phyloP scores from a whole-genome alignment of 2,797 vertebrate genomes.

The Notoglanidium macrostoma region DNA sequence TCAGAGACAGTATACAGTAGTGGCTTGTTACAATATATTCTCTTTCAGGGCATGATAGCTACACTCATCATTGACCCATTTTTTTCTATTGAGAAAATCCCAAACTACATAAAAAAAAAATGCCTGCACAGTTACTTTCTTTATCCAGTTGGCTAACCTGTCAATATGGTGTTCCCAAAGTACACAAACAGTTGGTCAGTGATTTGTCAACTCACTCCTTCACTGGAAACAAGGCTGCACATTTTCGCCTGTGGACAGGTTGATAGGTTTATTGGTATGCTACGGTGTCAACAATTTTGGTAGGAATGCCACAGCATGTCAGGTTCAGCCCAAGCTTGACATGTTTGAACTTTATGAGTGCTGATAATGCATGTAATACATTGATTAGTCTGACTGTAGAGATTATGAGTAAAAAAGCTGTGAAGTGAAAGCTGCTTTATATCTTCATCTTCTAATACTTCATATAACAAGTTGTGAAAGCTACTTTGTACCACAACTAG shows the following conservation, averaged over 20 bases:
- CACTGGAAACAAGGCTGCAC: not conserved
- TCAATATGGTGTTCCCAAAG: not conserved
- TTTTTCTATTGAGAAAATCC: not conserved
- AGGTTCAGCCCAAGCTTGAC: not conserved
- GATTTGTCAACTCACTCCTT: not conserved
- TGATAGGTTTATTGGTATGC: not conserved
- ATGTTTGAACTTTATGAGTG: not conserved
- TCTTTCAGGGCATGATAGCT: not conserved
- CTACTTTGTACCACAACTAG: not conserved
- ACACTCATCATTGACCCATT: not conserved
- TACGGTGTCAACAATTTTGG: not conserved
- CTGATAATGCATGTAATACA: not conserved
- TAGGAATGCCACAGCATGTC: not conserved
- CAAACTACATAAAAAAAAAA: not conserved
- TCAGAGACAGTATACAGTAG: not conserved
- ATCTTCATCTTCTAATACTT: not conserved
- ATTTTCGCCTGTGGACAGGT: not conserved
- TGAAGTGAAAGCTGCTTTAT: not conserved
- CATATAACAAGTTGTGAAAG: not conserved
- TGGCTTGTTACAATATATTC: not conserved
- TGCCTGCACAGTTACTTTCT: not conserved
- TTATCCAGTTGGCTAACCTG: not conserved
- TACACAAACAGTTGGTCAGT: conserved; percentile 5
- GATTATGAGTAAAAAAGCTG: not conserved
- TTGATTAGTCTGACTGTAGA: not conserved